phyloP scores from a whole-genome alignment of 2,888 invertebrate species.

The Ochropleura plecta region DNA sequence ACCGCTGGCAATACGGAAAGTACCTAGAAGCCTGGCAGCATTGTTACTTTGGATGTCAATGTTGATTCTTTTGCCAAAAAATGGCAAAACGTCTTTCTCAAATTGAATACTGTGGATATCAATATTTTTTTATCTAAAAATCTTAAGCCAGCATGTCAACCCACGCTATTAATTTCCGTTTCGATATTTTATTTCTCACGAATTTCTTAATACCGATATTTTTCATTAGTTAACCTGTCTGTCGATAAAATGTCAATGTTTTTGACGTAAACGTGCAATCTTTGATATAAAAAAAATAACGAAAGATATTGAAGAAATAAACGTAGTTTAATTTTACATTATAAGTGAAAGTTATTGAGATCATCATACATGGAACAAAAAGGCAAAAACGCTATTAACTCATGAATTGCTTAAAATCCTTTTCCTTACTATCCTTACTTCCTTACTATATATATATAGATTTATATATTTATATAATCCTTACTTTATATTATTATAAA shows the following conservation, averaged over 20 bases:
- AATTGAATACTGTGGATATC: neutral
- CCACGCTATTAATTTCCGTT: slow-evolving; percentile 58
- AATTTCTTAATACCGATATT: slow-evolving; percentile 30
- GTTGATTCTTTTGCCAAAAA: too few species aligned
- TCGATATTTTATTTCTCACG: slow-evolving; percentile 41
- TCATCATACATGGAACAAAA: neutral
- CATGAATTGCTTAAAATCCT: neutral
- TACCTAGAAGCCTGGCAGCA: too few species aligned
- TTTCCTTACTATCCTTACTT: too few species aligned
- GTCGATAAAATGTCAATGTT: slow-evolving; percentile 37
- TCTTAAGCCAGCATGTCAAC: slow-evolving; percentile 29
- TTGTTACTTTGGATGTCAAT: too few species aligned
- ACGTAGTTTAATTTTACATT: neutral
- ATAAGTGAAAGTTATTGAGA: neutral
- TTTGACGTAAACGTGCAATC: slow-evolving; percentile 37
- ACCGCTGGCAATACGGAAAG: too few species aligned
- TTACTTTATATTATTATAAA: too few species aligned
- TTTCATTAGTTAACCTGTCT: slow-evolving; percentile 53
- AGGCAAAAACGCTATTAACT: neutral
- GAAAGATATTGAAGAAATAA: neutral
- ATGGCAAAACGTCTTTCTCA: too few species aligned
- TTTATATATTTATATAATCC: too few species aligned
- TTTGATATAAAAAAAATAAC: slow-evolving; percentile 14
- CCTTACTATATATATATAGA: too few species aligned
- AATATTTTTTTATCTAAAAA: slow-evolving; percentile 7